A percentile compares a stretch with the other conserved stretches of the same genome.
phyloP scores from a whole-genome alignment of 2,113 vertebrate genomes.

The Corythaeola cristata region DNA sequence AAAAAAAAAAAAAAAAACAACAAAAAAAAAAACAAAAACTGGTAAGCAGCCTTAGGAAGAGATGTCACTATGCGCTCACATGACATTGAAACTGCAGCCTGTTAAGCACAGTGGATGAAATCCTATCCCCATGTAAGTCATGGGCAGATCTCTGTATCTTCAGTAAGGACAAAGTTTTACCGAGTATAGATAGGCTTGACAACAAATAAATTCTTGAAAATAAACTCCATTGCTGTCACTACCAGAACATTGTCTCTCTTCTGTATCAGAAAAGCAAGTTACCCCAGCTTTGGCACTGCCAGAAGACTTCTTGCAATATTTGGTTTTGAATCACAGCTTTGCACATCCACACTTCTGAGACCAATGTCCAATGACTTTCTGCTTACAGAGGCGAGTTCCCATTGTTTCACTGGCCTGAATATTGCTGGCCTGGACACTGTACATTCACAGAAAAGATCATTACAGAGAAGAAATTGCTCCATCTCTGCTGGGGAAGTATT shows the following conservation, averaged over 20 bases:
- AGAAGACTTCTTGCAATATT: neutral
- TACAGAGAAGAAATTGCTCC: neutral
- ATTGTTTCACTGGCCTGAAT: neutral
- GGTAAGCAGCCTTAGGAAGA: neutral
- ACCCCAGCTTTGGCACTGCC: neutral
- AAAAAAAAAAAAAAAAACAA: too few species aligned
- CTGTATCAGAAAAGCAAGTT: neutral
- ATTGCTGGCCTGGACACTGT: neutral
- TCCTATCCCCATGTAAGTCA: neutral
- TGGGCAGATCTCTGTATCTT: neutral
- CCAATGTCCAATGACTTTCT: neutral
- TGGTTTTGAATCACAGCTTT: neutral
- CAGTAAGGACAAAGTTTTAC: neutral
- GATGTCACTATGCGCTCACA: too few species aligned
- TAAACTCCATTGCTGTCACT: neutral
- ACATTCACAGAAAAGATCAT: neutral
- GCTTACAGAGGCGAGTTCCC: neutral
- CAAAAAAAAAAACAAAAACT: neutral
- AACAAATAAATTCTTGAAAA: neutral
- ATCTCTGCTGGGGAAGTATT: neutral
- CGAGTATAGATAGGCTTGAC: neutral
- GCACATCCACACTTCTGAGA: neutral
- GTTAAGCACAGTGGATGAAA: neutral
- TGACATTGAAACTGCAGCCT: neutral
- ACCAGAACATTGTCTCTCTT: neutral